phyloP scores from a whole-genome alignment of 2,888 invertebrate genomes.

The Lepidocyrtoides sp. region DNA sequence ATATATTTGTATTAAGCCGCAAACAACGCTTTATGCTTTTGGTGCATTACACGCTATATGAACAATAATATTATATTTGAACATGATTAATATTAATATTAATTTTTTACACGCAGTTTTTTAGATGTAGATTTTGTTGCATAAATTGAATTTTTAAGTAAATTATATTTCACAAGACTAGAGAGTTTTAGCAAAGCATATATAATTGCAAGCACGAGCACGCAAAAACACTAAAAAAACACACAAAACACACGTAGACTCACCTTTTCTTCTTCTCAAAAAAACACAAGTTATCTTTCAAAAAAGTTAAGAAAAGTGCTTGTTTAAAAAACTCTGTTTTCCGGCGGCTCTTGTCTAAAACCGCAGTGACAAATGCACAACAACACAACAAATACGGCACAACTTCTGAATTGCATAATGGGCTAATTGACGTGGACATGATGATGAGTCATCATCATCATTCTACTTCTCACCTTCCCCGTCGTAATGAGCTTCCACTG shows the following conservation, averaged over 20 bases:
- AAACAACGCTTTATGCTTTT: not conserved
- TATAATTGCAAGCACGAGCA: slow-evolving; percentile 21
- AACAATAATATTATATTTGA: too few species aligned
- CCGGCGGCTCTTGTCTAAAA: slow-evolving; percentile 13
- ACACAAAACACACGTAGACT: slow-evolving; percentile 22
- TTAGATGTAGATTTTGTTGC: slow-evolving; percentile 6
- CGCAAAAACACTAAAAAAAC: slow-evolving; percentile 23
- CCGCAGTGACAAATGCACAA: slow-evolving; percentile 61
- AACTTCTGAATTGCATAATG: slow-evolving; percentile 47
- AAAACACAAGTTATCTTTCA: not conserved
- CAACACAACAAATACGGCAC: slow-evolving; percentile 16
- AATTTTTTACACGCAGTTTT: too few species aligned
- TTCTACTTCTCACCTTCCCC: slow-evolving; percentile 29
- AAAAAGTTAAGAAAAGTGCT: slow-evolving; percentile 23
- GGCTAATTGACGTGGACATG: slow-evolving; percentile 26
- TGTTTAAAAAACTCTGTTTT: slow-evolving; percentile 24
- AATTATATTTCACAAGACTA: slow-evolving; percentile 11
- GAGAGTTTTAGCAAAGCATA: not conserved
- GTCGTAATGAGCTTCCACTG: slow-evolving; percentile 53
- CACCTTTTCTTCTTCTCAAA: slow-evolving; percentile 25
- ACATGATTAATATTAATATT: not conserved
- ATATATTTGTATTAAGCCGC: not conserved
- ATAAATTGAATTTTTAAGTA: not conserved
- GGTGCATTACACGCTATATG: not conserved
- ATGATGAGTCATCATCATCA: slow-evolving; percentile 46